phyloP scores from a whole-genome alignment of 2,888 invertebrate genomes.

The Fragum fragum region DNA sequence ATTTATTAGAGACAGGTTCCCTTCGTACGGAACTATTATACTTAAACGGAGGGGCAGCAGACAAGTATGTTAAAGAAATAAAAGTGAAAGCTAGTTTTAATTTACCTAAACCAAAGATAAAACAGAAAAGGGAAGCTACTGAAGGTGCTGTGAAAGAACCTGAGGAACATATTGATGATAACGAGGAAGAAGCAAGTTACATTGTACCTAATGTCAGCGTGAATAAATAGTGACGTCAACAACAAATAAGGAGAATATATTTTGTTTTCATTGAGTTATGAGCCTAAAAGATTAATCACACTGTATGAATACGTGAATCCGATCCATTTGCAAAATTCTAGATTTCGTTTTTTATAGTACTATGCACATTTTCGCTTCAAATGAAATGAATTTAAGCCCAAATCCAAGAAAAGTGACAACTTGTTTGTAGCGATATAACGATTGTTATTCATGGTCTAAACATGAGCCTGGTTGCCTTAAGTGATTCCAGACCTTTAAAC shows the following conservation, averaged over 20 bases:
- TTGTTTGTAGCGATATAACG: too few relatives aligned
- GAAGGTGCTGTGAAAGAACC: neutral
- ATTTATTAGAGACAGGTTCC: constrained; percentile 61
- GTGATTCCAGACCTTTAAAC: neutral
- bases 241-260: too few relatives aligned
- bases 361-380: too few relatives aligned
- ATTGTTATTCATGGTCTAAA: neutral
- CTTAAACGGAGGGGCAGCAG: constrained; percentile 65
- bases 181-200: constrained; percentile 15
- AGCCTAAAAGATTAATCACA: too few relatives aligned
- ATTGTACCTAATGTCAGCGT: constrained; percentile 17
- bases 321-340: too few relatives aligned
- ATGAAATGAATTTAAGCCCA: too few relatives aligned
- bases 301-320: too few relatives aligned
- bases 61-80: constrained; percentile 70
- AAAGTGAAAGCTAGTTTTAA: constrained; percentile 72
- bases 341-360: too few relatives aligned
- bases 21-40: constrained; percentile 55
- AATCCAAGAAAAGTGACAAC: too few relatives aligned
- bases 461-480: neutral
- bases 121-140: neutral
- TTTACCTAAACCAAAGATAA: constrained; percentile 31
- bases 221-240: constrained; percentile 1
- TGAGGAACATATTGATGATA: neutral
- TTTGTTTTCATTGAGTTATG: too few relatives aligned